Percentiles rank a stretch among this genome's conserved stretches.
These are phyloP conservation scores for Cephus spinipes DNA, from an alignment of 2,888 invertebrate genomes.

Conservation along the genomic window DNA sequence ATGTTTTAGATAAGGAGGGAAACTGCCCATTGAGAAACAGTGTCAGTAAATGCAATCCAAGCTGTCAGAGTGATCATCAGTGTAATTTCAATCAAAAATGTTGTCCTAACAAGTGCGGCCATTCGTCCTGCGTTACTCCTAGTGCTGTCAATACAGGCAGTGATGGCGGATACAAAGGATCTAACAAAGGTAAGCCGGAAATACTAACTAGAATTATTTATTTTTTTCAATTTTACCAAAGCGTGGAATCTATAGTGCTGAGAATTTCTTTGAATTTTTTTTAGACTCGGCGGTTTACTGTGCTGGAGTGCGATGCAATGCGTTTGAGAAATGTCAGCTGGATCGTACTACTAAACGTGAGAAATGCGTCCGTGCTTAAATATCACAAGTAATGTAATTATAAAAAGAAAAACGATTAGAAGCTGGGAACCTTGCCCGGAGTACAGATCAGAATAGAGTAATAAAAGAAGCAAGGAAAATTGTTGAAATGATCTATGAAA, in stretches of 20 bases:
- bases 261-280: constrained; percentile 42
- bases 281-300: constrained; percentile 72
- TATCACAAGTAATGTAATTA: constrained; percentile 12
- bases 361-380: constrained; percentile 74
- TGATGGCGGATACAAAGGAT: constrained; percentile 63
- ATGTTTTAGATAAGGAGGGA: constrained; percentile 53
- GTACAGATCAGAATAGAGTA: no score
- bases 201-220: constrained; percentile 16
- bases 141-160: constrained; percentile 52
- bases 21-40: constrained; percentile 76
- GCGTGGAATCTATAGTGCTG: constrained; percentile 28
- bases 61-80: constrained; percentile 75
- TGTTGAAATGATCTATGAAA: no score
- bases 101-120: constrained; percentile 78
- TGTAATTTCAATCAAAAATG: constrained; percentile 77
- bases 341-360: constrained; percentile 75
- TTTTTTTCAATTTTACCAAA: constrained; percentile 16
- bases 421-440: no score
- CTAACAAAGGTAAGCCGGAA: constrained; percentile 38
- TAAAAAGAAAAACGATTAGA: constrained; percentile 13
- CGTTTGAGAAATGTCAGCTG: constrained; percentile 76
- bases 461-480: no score
- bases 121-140: constrained; percentile 74
- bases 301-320: constrained; percentile 77
- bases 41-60: constrained; percentile 76